Conservation (phyloP, 2,888 invertebrate genomes). For the Chrysolina oricalcia region DNA sequence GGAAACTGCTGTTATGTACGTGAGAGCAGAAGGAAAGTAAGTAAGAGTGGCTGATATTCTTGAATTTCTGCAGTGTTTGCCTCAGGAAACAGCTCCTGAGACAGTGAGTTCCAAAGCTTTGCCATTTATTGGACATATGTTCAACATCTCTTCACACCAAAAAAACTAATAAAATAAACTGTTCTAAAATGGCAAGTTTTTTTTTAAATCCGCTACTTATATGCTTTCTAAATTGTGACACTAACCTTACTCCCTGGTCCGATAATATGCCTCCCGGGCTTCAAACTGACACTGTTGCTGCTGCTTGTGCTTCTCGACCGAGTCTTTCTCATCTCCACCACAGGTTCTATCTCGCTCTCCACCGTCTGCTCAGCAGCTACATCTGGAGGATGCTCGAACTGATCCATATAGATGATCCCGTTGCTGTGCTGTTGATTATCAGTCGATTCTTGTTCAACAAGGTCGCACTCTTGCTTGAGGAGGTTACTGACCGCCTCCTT, state of each 20-base stretch:
- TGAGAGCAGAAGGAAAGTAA: too few relatives aligned
- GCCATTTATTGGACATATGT: too few relatives aligned
- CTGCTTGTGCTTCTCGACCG: slow-evolving; percentile 56
- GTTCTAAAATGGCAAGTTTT: too few relatives aligned
- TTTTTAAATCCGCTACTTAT: too few relatives aligned
- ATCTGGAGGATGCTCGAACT: slow-evolving; percentile 62
- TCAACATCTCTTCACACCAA: too few relatives aligned
- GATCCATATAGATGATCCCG: slow-evolving; percentile 61
- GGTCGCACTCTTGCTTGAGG: slow-evolving; percentile 55
- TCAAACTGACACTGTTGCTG: slow-evolving; percentile 61
- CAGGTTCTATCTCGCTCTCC: slow-evolving; percentile 60
- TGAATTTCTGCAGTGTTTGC: too few relatives aligned
- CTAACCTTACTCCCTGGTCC: slow-evolving; percentile 66
- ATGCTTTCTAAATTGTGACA: not conserved
- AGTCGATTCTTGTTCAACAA: slow-evolving; percentile 33
- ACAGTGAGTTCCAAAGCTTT: too few relatives aligned
- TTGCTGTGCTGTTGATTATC: slow-evolving; percentile 53
- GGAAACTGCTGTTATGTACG: too few relatives aligned
- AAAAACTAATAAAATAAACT: too few relatives aligned
- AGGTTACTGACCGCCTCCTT: slow-evolving; percentile 65
- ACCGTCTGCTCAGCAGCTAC: slow-evolving; percentile 65
- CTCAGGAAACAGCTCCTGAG: too few relatives aligned
- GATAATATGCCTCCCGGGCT: slow-evolving; percentile 67
- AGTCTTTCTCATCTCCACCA: slow-evolving; percentile 51
- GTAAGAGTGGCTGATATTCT: too few relatives aligned